Evolutionary conservation across 2,888 invertebrate species (phyloP).

Genomic region (Hydroisotoma schaefferi): DNA sequence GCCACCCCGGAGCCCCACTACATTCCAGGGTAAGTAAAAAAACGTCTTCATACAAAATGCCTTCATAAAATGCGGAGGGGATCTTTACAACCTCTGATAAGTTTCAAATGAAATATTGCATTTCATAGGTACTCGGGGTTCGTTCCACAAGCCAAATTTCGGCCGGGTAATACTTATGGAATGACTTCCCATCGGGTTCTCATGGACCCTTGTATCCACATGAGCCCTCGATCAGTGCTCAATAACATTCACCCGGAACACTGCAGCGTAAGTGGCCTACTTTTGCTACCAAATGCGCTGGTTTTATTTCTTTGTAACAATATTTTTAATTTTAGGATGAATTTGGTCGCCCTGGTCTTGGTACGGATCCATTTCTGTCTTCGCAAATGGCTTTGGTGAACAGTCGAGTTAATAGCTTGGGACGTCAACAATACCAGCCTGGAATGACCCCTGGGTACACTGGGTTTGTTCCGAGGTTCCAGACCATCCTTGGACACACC

Average conservation of each 20-base stretch:
- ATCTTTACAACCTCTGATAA: no score
- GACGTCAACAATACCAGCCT: constrained; percentile 44
- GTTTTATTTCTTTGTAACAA: no score
- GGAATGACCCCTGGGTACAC: constrained; percentile 45
- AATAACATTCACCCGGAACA: constrained; percentile 41
- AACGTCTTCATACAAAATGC: no score
- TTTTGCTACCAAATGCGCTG: no score
- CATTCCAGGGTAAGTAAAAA: constrained; percentile 34
- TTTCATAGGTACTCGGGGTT: constrained; percentile 32
- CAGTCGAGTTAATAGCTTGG: constrained; percentile 41
- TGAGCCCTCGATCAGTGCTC: constrained; percentile 43
- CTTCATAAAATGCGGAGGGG: neutral
- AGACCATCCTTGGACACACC: constrained; percentile 45
- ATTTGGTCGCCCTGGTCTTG: constrained; percentile 40
- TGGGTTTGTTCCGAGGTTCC: constrained; percentile 43
- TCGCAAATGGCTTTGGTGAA: constrained; percentile 45
- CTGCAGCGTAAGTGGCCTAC: constrained; percentile 41
- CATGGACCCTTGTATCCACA: constrained; percentile 45
- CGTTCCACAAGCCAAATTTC: constrained; percentile 43
- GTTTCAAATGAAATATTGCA: neutral
- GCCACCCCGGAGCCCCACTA: constrained; percentile 44
- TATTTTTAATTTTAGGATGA: constrained; percentile 38
- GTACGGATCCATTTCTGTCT: constrained; percentile 33
- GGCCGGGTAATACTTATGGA: constrained; percentile 45
- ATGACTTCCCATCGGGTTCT: constrained; percentile 41